Base-by-base conservation (phyloP, 2,113 vertebrate species). In the Lepus americanus region DNA sequence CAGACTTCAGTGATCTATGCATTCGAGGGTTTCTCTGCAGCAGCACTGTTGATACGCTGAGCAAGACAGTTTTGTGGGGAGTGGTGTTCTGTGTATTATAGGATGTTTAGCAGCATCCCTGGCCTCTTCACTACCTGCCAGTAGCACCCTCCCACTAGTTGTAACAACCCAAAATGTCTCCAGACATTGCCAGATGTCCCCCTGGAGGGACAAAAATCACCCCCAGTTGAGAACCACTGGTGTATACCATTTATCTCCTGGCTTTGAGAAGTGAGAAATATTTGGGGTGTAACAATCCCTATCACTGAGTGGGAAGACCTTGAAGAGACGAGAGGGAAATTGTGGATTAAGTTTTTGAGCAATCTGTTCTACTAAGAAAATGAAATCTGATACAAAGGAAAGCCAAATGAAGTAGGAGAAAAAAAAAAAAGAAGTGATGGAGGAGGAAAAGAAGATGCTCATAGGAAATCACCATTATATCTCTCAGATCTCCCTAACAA, bases 191-290 rank as follows among this genome's bases (percentile, higher is more conserved):
- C 31, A 88, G 11, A 61, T 69, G 31, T 69, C 10, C 29, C 6
- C 49, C 6, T 8, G 23, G 53, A 1, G 27, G 29, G 2, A 31
- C 10, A 55, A 31, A 80, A 59, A 53, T 91, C 19, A 88, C 29
- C 78, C 12, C 16, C 87, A 64, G 3, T 90, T 76, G 61, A 88
- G 33, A 95, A 51, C 39, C 20, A 83, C n/a, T 83, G 9, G 5
- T 82, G 5, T 63, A 51, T 77, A 74, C 64, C 63, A 64, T 55
- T 88, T 95, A 63, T 84, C 27, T 79, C 44, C 36, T 79, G 44
- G 87, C 77, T 88, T 79, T 78, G 82, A 90, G 70, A 74, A 29
- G 27, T 36, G 89, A 78, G 44, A 96, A 64, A 72, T 7, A 44
- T 85, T 87, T 90, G 20, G 17, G 33, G 16, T 33, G 39, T 55